Conservation (phyloP, 1,140 invertebrate species). For the Drosophila tani region DNA sequence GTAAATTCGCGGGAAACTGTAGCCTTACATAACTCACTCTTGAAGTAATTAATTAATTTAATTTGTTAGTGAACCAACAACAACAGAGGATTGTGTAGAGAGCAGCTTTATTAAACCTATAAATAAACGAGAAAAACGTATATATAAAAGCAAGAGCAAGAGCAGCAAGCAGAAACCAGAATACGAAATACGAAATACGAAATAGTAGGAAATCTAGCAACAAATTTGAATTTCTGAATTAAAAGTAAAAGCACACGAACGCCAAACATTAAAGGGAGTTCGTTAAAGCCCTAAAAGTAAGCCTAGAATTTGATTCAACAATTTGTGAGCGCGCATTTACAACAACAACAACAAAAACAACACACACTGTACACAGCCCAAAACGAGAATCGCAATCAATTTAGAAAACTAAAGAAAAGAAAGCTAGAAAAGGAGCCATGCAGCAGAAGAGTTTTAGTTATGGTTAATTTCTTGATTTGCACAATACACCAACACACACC, state of each 20-base stretch:
- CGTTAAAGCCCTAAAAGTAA: constrained; percentile 37
- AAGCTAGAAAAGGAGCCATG: constrained; percentile 3
- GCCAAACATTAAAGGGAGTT: constrained; percentile 31
- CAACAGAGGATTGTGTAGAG: constrained; percentile 55
- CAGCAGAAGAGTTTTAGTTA: constrained; percentile 37
- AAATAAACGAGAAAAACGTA: constrained; percentile 16
- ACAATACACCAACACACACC: constrained; percentile 24
- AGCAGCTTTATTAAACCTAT: constrained; percentile 65
- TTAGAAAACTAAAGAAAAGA: constrained; percentile 18
- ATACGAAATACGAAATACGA: constrained; percentile 11
- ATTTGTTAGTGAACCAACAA: constrained; percentile 59
- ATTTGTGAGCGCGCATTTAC: constrained; percentile 72
- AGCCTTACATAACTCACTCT: constrained; percentile 38
- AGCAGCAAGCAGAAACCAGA: constrained; percentile 8
- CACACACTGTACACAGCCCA: constrained; percentile 8
- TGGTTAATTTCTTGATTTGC: constrained; percentile 53
- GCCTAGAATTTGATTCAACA: constrained; percentile 52
- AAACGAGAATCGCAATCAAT: constrained; percentile 42
- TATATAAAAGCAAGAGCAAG: constrained; percentile 17
- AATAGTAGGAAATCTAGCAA: constrained; percentile 61
- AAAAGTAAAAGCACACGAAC: constrained; percentile 36
- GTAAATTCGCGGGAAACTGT: constrained; percentile 65
- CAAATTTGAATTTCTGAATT: constrained; percentile 67
- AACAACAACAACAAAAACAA: constrained; percentile 38
- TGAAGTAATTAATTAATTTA: constrained; percentile 55